phyloP scores from a whole-genome alignment of 2,888 invertebrate genomes.

The Campoletis raptor region DNA sequence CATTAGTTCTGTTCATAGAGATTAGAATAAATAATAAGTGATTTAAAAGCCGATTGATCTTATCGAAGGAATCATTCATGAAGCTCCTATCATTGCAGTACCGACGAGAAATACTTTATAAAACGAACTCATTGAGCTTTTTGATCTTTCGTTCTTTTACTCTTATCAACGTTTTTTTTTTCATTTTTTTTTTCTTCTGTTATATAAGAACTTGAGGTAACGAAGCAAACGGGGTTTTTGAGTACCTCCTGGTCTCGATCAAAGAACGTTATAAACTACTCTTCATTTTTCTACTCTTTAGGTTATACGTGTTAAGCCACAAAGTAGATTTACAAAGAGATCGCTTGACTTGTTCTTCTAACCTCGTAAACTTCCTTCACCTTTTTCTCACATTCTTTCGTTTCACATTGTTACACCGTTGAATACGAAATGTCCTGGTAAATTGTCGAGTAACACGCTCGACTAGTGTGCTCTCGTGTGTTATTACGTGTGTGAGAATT shows the following conservation, averaged over 20 bases:
- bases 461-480: background rate
- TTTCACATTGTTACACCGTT: constrained; percentile 19
- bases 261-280: constrained; percentile 32
- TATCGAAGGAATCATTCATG: constrained; percentile 37
- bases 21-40: constrained; percentile 1
- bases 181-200: background rate
- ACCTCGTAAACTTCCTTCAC: constrained; percentile 37
- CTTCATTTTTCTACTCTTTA: constrained; percentile 35
- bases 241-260: constrained; percentile 22
- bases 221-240: constrained; percentile 3
- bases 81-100: background rate
- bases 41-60: background rate
- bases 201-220: constrained; percentile 13
- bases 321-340: constrained; percentile 34
- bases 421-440: constrained; percentile 54
- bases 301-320: constrained; percentile 43
- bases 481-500: background rate
- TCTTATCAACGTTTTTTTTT: constrained; percentile 8
- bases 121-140: constrained; percentile 32
- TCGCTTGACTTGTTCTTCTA: constrained; percentile 41
- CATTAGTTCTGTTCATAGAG: background rate
- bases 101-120: background rate
- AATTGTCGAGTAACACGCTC: constrained; percentile 47
- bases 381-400: constrained; percentile 16
- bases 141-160: constrained; percentile 32